Evolutionary conservation across 2,888 invertebrate species (phyloP).

Genomic region (Polymixis flavicincta): DNA sequence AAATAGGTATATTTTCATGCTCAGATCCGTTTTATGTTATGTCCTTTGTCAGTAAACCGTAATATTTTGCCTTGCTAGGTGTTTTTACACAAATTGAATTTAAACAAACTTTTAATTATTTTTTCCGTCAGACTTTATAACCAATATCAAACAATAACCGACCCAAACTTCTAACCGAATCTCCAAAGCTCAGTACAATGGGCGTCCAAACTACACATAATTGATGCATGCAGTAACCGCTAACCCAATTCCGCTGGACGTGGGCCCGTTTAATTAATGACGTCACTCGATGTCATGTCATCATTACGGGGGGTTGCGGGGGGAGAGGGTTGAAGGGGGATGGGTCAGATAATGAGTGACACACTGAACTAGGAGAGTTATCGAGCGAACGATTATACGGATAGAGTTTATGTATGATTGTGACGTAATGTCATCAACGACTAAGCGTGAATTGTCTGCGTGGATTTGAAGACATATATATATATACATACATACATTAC

Average conservation of each 20-base stretch:
- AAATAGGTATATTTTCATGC: conserved; percentile 9
- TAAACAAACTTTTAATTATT: background rate
- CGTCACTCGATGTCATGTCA: conserved; percentile 73
- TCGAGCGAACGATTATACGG: conserved; percentile 42
- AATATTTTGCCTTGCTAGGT: background rate
- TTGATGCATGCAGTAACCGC: conserved; percentile 67
- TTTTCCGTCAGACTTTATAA: background rate
- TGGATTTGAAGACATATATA: background rate
- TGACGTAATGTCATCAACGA: conserved; percentile 24
- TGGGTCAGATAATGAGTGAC: conserved; percentile 67
- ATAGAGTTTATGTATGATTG: conserved; percentile 38
- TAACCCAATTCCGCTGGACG: conserved; percentile 70
- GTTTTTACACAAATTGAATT: background rate
- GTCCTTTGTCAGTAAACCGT: background rate
- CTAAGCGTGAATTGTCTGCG: background rate
- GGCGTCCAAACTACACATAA: conserved; percentile 57
- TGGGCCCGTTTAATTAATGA: conserved; percentile 77
- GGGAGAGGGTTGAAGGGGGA: conserved; percentile 20
- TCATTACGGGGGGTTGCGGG: conserved; percentile 60
- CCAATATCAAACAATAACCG: conserved; percentile 30
- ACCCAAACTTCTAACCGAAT: conserved; percentile 32
- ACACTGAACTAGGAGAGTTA: conserved; percentile 65
- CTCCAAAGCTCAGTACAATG: conserved; percentile 46
- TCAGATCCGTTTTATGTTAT: conserved; percentile 2
- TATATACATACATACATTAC: background rate